phyloP scores from a whole-genome alignment of 2,797 vertebrate species.

The Fratercula arctica region DNA sequence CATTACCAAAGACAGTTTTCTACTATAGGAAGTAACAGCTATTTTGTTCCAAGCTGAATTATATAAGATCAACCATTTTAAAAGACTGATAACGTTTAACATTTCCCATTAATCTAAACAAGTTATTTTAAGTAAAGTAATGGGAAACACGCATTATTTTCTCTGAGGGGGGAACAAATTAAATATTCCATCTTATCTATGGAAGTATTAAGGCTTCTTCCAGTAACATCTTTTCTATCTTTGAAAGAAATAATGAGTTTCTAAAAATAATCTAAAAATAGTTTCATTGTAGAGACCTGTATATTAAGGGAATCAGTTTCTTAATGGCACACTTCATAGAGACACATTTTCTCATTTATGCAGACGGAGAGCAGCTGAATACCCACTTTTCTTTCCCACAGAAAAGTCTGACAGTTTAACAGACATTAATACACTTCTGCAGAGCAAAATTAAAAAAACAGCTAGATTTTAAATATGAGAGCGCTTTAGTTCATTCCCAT shows the following conservation, averaged over 20 bases:
- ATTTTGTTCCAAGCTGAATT: background rate
- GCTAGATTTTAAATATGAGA: background rate
- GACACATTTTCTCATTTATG: background rate
- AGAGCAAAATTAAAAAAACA: background rate
- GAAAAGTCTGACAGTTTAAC: background rate
- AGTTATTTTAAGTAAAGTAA: background rate
- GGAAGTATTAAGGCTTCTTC: background rate
- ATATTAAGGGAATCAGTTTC: background rate
- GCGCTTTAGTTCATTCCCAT: background rate
- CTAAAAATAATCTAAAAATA: background rate
- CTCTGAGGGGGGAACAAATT: background rate
- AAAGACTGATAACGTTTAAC: background rate
- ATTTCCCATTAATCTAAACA: background rate
- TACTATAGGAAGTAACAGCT: background rate
- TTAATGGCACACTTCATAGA: background rate
- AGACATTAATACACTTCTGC: background rate
- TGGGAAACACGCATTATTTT: background rate
- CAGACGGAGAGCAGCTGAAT: background rate
- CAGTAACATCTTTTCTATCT: background rate
- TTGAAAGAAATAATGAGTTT: background rate
- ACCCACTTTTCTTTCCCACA: background rate
- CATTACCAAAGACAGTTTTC: background rate
- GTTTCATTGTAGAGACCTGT: background rate
- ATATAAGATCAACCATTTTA: background rate
- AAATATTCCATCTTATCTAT: background rate